These are phyloP conservation scores for Heteromurus nitidus DNA, from an alignment of 2,888 invertebrate genomes.

Conservation along the genomic window DNA sequence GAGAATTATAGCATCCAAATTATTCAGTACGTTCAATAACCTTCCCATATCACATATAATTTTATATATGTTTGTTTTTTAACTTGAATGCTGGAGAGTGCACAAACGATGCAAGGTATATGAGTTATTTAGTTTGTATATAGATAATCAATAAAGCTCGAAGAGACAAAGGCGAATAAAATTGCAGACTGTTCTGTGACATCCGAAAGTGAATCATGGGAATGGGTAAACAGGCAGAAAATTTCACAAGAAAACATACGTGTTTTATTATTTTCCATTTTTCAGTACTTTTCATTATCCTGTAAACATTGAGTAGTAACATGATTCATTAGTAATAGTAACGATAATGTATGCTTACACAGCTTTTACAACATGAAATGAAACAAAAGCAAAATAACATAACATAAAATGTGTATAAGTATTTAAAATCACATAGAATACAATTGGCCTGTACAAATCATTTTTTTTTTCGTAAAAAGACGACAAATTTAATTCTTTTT, in stretches of 20 bases:
- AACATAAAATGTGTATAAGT: not conserved
- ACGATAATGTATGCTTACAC: not conserved
- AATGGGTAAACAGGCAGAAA: too few relatives aligned
- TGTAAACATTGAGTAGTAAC: conserved; percentile 12
- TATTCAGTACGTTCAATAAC: too few relatives aligned
- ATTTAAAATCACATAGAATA: conserved; percentile 9
- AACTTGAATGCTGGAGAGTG: too few relatives aligned
- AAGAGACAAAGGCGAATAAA: too few relatives aligned
- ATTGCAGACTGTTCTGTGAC: too few relatives aligned
- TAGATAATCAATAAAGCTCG: too few relatives aligned
- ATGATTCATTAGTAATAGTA: conserved; percentile 6
- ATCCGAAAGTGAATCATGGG: too few relatives aligned
- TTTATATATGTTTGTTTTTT: too few relatives aligned
- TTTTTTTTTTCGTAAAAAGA: conserved; percentile 6
- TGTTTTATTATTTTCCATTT: not conserved
- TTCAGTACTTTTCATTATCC: conserved; percentile 12
- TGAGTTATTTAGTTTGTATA: too few relatives aligned
- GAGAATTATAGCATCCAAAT: too few relatives aligned
- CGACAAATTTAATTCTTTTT: not conserved
- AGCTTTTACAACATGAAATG: not conserved
- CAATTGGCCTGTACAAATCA: conserved; percentile 19
- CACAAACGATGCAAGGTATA: too few relatives aligned
- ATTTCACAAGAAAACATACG: conserved; percentile 4
- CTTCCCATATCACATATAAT: too few relatives aligned
- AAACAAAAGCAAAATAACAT: not conserved